Evolutionary conservation across 2,113 vertebrate species (phyloP), one percentile per base, ranked within the genome.

Genomic region (Cyanocitta stelleri): DNA sequence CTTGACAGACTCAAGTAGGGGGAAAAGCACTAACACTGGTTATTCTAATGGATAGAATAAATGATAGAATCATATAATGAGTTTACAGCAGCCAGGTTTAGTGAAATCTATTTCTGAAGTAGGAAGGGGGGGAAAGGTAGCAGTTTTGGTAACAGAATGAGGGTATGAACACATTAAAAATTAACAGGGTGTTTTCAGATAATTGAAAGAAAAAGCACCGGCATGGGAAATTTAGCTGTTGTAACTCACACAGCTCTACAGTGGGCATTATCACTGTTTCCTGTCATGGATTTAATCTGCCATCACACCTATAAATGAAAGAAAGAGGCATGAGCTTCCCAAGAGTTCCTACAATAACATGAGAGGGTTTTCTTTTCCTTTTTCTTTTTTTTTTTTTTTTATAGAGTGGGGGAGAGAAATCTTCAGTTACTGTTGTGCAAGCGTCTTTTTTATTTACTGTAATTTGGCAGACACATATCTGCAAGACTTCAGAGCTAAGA

Each of bases 1-100:
- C 95, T 94, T 94, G 97, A 97, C 96, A 96, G 90, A 95, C 95
- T 94, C 93, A 81, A 39, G 51, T 77, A 69, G 91, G 83, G 51
- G 72, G 54, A 94, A 95, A 95, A 71, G 73, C 73, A 73, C 88
- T 88, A 94, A 77, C 74, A 94, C 72, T 87, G 76, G 82, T 87
- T 91, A 95, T 78, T 94, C 84, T 95, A 81, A 79, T 68, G 95
- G 97, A 95, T 72, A 87, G 81, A 87, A 64, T 87, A 90, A 90
- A 92, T 44, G 83, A 93, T 89, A 93, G 75, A 85, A 87, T 41
- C 17, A 37, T 85, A 91, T 96, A 86, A 94, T 77, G 74, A 80
- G 76, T 93, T 93, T 83, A 87, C 59, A 82, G 96, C 89, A 94
- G 81, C 67, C 79, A 82, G 88, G 71, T 90, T 94, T 83, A 96